Base-by-base conservation (phyloP, 2,113 vertebrate species). In the Pseudorasbora parva region DNA sequence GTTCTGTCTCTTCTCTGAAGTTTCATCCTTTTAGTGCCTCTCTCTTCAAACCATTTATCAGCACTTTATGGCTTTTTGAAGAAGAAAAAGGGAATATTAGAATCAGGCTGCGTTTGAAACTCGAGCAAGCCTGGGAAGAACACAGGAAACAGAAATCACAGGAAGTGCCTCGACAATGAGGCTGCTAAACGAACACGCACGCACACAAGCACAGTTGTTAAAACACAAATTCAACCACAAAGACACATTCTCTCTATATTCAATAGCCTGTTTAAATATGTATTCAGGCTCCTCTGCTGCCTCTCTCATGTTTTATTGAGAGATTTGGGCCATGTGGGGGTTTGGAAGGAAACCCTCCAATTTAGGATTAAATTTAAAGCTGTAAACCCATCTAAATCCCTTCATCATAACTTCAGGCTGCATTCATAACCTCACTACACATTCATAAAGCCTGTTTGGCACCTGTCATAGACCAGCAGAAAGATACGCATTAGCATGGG, bases 231-330 rank as follows among this genome's bases (percentile, higher is more conserved):
- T 76, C 37, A 56, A 49, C 54, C 66, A 72, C 80, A 69, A 56
- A 80, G 7, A 37, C 41, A 45, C 19, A 62, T 41, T 37, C 68
- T 54, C 17, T 59, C 7, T 43, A 59, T 33, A 71, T 60, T 59
- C 41, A 84, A 56, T 15, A 33, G 49, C 51, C 30, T 72, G 37
- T 60, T 72, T 62, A 49, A 71, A 71, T 74, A 72, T 73, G 83
- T 59, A 84, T 71, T 41, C 45, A 77, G 27, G 81, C 12, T 59
- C 60, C 6, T 64, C 43, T 78, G 43, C 66, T 64, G 51, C 27
- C 79, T 82, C 54, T 78, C 71, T 83, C 60, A 77, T 76, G 62
- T 83, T 77, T 83, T 77, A 77, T 77, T 56, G 45, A 83, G 68
- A n/a, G 81, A 82, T 73, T 57, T 59, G 69, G 54, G 81, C 71